Conservation (phyloP, 2,113 vertebrate genomes). For the Elaphurus davidianus region DNA sequence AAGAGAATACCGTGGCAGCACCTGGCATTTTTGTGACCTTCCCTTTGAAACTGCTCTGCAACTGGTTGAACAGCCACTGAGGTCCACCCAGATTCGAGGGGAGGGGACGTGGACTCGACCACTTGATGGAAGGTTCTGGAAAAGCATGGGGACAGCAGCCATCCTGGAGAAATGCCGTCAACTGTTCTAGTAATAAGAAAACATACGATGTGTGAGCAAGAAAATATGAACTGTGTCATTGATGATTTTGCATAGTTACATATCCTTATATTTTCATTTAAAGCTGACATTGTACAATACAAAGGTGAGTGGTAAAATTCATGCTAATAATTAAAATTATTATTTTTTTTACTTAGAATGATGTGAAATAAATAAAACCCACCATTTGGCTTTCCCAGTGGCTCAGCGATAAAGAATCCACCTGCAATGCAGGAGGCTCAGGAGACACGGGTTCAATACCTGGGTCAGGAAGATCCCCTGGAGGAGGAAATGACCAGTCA, state of each 20-base stretch:
- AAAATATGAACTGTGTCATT: not conserved
- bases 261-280: not conserved
- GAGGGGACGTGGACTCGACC: not conserved
- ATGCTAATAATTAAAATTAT: not conserved
- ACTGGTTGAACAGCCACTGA: not conserved
- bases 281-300: not conserved
- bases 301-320: not conserved
- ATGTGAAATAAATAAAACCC: not conserved
- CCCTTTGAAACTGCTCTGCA: not conserved
- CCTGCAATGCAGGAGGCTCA: not conserved
- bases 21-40: not conserved
- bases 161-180: not conserved
- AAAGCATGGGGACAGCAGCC: not conserved
- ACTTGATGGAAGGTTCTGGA: not conserved
- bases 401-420: not conserved
- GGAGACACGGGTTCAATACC: not conserved
- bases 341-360: not conserved
- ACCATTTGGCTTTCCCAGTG: not conserved
- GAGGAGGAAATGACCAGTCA: not conserved
- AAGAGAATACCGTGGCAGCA: not conserved
- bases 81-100: not conserved
- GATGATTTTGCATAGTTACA: not conserved
- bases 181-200: not conserved
- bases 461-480: not conserved
- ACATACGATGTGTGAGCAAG: fast-evolving